Conservation (phyloP, 2,113 vertebrate species). For the Meleagris gallopavo region DNA sequence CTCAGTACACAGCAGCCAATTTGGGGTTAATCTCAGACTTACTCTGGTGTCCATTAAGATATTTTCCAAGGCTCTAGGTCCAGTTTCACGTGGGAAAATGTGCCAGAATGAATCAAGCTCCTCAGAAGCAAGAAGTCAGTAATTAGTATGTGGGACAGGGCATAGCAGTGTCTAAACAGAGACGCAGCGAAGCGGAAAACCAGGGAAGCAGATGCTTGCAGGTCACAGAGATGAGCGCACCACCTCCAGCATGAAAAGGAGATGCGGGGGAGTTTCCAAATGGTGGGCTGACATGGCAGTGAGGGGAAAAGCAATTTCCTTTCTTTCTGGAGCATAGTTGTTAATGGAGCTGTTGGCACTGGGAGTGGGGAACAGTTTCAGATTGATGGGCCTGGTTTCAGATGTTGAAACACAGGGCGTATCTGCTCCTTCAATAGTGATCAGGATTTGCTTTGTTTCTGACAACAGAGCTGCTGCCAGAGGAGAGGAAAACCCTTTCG, state of each 20-base stretch:
- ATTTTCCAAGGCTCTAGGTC: slow-evolving; percentile 77
- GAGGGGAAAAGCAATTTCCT: slow-evolving; percentile 59
- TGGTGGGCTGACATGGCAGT: slow-evolving; percentile 24
- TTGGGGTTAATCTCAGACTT: slow-evolving; percentile 65
- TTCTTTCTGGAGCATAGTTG: slow-evolving; percentile 44
- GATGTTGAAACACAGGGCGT: slow-evolving; percentile 43
- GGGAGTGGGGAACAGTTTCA: slow-evolving; percentile 19
- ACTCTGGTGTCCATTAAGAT: slow-evolving; percentile 75
- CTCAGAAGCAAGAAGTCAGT: slow-evolving; percentile 81
- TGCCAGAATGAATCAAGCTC: slow-evolving; percentile 80
- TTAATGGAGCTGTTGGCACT: slow-evolving; percentile 52
- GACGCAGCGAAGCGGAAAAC: slow-evolving; percentile 79
- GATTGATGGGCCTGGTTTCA: slow-evolving; percentile 52
- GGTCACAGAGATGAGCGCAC: slow-evolving; percentile 60
- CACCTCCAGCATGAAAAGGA: slow-evolving; percentile 53
- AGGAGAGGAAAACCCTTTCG: not conserved
- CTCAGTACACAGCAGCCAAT: slow-evolving; percentile 50
- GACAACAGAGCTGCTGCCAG: not conserved
- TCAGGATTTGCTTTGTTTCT: slow-evolving; percentile 41
- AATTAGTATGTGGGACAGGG: slow-evolving; percentile 84
- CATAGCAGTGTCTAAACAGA: slow-evolving; percentile 77
- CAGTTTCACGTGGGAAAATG: slow-evolving; percentile 85
- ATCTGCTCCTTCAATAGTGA: slow-evolving; percentile 9
- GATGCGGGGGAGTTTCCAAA: slow-evolving; percentile 49
- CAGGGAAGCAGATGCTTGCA: slow-evolving; percentile 72